These are phyloP conservation scores for Gnathonemus echidnorhynchus DNA, from an alignment of 2,113 vertebrate species.

Conservation along the genomic window DNA sequence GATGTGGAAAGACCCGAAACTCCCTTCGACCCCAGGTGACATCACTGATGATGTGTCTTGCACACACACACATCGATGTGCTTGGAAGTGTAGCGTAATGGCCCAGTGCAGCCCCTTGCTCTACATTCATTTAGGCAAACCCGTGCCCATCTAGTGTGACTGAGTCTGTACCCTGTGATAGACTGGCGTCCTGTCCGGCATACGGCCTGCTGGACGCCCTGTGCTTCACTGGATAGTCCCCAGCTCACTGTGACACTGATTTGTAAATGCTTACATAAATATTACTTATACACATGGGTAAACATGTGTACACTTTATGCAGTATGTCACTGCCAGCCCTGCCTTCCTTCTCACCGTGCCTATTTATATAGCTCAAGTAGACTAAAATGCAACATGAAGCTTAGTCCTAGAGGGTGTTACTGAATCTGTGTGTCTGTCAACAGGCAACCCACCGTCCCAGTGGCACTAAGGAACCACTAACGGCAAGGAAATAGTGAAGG, in stretches of 20 bases:
- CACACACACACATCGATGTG: background rate
- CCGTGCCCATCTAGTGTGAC: background rate
- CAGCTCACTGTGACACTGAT: background rate
- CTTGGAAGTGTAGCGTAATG: background rate
- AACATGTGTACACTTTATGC: background rate
- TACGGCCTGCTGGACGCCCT: background rate
- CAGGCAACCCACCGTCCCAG: background rate
- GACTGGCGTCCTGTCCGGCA: background rate
- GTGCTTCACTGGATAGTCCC: background rate
- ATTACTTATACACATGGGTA: background rate
- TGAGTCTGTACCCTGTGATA: background rate
- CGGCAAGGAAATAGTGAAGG: background rate
- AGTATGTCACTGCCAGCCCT: background rate
- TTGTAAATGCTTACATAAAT: background rate
- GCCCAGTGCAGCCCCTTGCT: background rate
- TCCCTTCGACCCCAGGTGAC: too few relatives aligned
- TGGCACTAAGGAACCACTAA: background rate
- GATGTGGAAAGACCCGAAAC: too few relatives aligned
- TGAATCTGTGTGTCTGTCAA: background rate
- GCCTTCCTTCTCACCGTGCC: background rate
- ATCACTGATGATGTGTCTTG: too few relatives aligned
- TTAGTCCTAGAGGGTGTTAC: background rate
- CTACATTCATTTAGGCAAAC: background rate
- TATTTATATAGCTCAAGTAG: background rate
- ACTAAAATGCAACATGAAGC: background rate